These are phyloP conservation scores for Griposia aprilina DNA, from an alignment of 2,888 invertebrate species.

Conservation along the genomic window DNA sequence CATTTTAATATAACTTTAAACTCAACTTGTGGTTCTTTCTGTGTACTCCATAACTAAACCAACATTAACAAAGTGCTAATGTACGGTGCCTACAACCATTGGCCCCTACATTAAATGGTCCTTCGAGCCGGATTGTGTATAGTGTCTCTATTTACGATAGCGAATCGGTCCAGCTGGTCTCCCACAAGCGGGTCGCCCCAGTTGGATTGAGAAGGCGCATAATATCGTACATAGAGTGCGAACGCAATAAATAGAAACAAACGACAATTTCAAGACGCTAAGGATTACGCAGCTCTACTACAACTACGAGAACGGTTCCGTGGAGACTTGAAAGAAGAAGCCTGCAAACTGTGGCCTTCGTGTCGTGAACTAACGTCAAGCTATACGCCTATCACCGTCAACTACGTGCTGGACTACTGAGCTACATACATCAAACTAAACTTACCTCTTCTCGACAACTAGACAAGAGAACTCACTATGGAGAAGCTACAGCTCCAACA, in stretches of 20 bases:
- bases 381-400: constrained; percentile 1
- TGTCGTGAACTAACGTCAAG: constrained; percentile 9
- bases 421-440: neutral
- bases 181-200: constrained; percentile 6
- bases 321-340: neutral
- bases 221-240: constrained; percentile 2
- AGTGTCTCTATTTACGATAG: neutral
- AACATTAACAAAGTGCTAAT: too few species aligned
- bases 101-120: too few species aligned
- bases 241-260: neutral
- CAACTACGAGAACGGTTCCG: neutral
- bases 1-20: too few species aligned
- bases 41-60: too few species aligned
- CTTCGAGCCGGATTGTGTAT: constrained; percentile 2
- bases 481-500: constrained; percentile 2
- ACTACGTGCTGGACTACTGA: neutral
- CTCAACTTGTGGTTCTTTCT: too few species aligned
- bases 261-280: constrained; percentile 1
- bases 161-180: neutral
- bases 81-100: too few species aligned
- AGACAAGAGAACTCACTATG: neutral
- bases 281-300: constrained; percentile 1
- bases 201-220: constrained; percentile 8
- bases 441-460: neutral
- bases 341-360: constrained; percentile 4